Evolutionary conservation across 2,113 vertebrate genomes (phyloP), one percentile per base, ranked within the genome.

Genomic region (Trogon melanurus): DNA sequence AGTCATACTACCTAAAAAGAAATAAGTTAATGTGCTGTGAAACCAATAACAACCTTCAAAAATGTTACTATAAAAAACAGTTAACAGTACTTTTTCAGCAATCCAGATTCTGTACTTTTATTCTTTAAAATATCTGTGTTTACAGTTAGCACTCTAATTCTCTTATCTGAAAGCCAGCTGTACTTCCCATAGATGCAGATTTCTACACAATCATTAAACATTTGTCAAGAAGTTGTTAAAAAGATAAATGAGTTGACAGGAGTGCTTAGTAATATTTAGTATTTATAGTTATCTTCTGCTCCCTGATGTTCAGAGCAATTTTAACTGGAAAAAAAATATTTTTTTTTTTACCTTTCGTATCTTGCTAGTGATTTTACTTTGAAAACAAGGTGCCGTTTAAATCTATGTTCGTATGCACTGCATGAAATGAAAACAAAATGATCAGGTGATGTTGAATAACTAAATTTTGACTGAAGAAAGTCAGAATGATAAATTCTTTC

Each of bases 191-290:
- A 75, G 66, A 71, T 36, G 67, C 26, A 53, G 53, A 54, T 93
- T 95, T 91, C 79, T 89, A 91, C 71, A 93, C 73, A 93, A 66
- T 74, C 79, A 85, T 58, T 79, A 97, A 95, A 81, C 67, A 73
- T 92, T 93, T 93, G 82, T 88, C 62, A 86, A 75, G 58, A 79
- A 94, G 76, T 85, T 94, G 61, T 92, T 92, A 65, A 89, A 94
- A 95, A 95, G 75, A 93, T 78, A 83, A 93, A 82, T 69, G 47
- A 90, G 30, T 64, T 91, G 57, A 80, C 38, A 51, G 25, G 16
- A 92, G 21, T 88, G 85, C 41, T 79, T 85, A 71, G 14, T 57
- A 89, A 89, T 94, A 92, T 88, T 95, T 91, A 81, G 50, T 95
- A 82, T 89, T 91, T 88, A 48, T 47, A 93, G 70, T 82, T 85